Percentiles rank a stretch among this genome's conserved stretches.
phyloP scores from a whole-genome alignment of 1,140 invertebrate species.

The Pseudobourletiella spinata region DNA sequence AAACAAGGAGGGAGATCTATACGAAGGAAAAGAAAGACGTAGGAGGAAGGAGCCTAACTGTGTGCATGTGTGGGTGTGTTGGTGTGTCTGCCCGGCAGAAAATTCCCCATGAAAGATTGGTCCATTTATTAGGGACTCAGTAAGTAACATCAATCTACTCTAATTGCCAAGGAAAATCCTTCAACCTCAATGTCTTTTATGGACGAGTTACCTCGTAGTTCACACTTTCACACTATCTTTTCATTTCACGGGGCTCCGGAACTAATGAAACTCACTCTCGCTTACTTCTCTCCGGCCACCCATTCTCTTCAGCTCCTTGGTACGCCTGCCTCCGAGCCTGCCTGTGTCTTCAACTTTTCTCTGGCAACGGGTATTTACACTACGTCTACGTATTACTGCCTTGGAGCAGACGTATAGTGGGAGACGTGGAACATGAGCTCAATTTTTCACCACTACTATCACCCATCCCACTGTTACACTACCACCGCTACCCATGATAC shows the following conservation, averaged over 20 bases:
- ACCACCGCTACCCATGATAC: too few species aligned
- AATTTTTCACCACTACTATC: background rate
- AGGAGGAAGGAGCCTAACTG: slow-evolving; percentile 1
- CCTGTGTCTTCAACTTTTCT: background rate
- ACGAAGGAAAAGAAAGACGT: background rate
- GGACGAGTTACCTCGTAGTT: background rate
- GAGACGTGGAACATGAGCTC: too few species aligned
- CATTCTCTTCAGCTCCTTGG: background rate
- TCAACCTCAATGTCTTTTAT: slow-evolving; percentile 19
- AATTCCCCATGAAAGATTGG: slow-evolving; percentile 26
- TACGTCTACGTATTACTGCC: background rate
- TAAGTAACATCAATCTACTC: slow-evolving; percentile 25
- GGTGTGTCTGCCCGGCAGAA: too few species aligned
- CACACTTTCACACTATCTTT: background rate
- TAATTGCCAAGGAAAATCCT: slow-evolving; percentile 21
- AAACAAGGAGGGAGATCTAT: background rate
- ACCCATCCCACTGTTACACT: too few species aligned
- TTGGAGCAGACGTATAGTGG: background rate
- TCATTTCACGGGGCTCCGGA: background rate
- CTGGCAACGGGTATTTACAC: background rate
- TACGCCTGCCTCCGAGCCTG: background rate
- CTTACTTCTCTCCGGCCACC: background rate
- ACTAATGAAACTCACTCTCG: background rate
- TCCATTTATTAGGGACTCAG: slow-evolving; percentile 24
- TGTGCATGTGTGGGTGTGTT: too few species aligned